These are phyloP conservation scores for Ictalurus furcatus DNA, from an alignment of 2,113 vertebrate species.

Conservation along the genomic window DNA sequence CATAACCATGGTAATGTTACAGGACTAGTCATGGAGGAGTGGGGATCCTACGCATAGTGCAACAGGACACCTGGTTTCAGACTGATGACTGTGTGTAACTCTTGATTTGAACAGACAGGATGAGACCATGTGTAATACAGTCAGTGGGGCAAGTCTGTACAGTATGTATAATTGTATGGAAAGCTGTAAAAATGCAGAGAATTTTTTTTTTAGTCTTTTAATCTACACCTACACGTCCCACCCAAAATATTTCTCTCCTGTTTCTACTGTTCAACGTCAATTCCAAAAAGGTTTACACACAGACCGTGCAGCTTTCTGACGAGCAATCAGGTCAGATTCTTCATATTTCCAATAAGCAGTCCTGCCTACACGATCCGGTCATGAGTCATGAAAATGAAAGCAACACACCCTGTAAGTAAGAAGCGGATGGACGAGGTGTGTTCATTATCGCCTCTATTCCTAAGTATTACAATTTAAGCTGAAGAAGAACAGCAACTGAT, in stretches of 20 bases:
- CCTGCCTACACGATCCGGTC: neutral
- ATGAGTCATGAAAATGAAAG: neutral
- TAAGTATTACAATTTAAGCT: neutral
- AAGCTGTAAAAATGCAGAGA: neutral
- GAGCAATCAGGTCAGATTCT: neutral
- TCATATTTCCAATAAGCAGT: neutral
- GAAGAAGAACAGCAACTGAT: neutral
- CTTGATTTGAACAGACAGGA: neutral
- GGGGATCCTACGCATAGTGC: neutral
- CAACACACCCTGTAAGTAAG: neutral
- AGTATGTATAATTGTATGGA: neutral
- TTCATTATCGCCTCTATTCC: neutral
- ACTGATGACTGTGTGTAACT: neutral
- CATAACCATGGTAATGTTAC: neutral
- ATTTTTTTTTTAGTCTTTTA: neutral
- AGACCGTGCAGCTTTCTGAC: neutral
- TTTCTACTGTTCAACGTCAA: neutral
- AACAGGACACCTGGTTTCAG: neutral
- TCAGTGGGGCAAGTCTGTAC: conserved; percentile 10
- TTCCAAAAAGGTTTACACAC: neutral
- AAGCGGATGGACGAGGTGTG: neutral
- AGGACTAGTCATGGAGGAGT: neutral
- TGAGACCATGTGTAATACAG: neutral
- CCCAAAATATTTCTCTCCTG: neutral
- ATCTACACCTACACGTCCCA: too few relatives aligned